Evolutionary conservation across 1,140 invertebrate genomes (phyloP).

Genomic region (Cherax quadricarinatus): DNA sequence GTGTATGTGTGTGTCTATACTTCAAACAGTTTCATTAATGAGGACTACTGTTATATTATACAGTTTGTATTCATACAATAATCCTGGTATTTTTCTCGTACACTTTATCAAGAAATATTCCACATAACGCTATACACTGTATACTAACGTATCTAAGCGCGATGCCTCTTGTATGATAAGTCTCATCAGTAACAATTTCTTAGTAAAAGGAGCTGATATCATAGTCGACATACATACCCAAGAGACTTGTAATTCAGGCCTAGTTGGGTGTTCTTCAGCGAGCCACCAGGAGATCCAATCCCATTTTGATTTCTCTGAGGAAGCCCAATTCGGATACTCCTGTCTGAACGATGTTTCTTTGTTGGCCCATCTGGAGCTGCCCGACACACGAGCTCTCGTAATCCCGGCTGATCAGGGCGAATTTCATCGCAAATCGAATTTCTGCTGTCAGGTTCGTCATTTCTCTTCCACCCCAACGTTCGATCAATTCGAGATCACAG

Average conservation of each 20-base stretch:
- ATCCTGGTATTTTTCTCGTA: too few relatives aligned
- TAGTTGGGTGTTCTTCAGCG: background rate
- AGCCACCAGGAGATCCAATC: background rate
- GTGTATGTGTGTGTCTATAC: too few relatives aligned
- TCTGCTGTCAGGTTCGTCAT: background rate
- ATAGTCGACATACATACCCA: background rate
- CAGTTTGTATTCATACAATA: too few relatives aligned
- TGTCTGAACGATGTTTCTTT: background rate
- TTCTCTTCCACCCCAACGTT: background rate
- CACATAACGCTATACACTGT: too few relatives aligned
- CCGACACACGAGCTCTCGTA: background rate
- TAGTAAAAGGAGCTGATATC: background rate
- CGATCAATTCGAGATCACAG: background rate
- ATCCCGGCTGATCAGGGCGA: background rate
- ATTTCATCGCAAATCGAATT: slow-evolving; percentile 1
- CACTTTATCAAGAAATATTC: too few relatives aligned
- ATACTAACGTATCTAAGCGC: too few relatives aligned
- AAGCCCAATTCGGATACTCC: background rate
- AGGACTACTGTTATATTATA: too few relatives aligned
- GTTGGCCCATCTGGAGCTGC: background rate
- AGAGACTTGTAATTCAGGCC: background rate
- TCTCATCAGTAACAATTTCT: background rate
- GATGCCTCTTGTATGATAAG: background rate
- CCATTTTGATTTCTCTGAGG: background rate
- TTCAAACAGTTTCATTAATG: too few relatives aligned